Evolutionary conservation across 1,140 invertebrate species (phyloP).

Genomic region (Globodera rostochiensis): DNA sequence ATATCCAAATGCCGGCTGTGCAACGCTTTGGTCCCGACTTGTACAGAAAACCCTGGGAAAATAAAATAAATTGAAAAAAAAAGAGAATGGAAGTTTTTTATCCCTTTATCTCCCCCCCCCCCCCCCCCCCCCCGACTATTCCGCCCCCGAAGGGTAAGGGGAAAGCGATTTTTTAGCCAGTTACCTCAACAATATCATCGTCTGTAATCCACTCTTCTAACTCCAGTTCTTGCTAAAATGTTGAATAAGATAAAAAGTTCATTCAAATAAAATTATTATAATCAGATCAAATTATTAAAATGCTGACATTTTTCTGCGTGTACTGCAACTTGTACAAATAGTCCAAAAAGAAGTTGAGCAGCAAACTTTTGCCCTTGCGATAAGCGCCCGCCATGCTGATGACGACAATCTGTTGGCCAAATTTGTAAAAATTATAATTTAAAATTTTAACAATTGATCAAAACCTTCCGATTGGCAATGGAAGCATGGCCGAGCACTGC

Average conservation of each 20-base stretch:
- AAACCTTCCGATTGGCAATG: slow-evolving; percentile 52
- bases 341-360: slow-evolving; percentile 87
- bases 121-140: too few relatives aligned
- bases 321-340: slow-evolving; percentile 70
- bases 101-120: too few relatives aligned
- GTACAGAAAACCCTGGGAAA: slow-evolving; percentile 68
- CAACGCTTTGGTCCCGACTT: slow-evolving; percentile 68
- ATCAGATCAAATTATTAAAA: not conserved
- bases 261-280: slow-evolving; percentile 5
- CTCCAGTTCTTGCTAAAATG: slow-evolving; percentile 53
- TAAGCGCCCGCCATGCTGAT: slow-evolving; percentile 93
- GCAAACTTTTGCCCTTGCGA: slow-evolving; percentile 91
- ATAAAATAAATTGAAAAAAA: too few relatives aligned
- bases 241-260: slow-evolving; percentile 42
- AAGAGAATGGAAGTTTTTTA: too few relatives aligned
- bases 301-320: slow-evolving; percentile 46
- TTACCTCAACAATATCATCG: slow-evolving; percentile 55
- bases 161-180: too few relatives aligned
- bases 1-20: slow-evolving; percentile 69
- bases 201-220: slow-evolving; percentile 63
- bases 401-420: slow-evolving; percentile 75
- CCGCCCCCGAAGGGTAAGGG: too few relatives aligned
- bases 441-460: slow-evolving; percentile 19
- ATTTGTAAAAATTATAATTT: slow-evolving; percentile 12
- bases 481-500: slow-evolving; percentile 51